Evolutionary conservation across 2,797 vertebrate genomes (phyloP).

Genomic region (Jordanella pulchra): DNA sequence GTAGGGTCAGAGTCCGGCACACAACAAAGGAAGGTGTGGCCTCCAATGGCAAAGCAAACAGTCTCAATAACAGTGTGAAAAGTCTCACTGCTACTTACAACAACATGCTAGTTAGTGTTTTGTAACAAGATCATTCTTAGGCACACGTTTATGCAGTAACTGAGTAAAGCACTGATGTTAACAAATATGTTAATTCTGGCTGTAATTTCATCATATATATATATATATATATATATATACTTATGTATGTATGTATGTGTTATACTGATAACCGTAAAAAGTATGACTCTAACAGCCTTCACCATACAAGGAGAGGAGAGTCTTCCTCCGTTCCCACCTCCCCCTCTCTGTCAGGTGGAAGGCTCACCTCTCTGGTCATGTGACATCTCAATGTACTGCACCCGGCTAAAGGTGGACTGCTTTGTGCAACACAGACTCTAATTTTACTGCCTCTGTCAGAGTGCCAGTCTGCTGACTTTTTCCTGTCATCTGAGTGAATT

Average conservation of each 20-base stretch:
- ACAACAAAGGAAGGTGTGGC: conserved; percentile 65
- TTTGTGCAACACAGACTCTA: conserved; percentile 48
- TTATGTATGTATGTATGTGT: background rate
- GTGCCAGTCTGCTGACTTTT: conserved; percentile 22
- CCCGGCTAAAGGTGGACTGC: conserved; percentile 85
- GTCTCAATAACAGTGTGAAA: conserved; percentile 32
- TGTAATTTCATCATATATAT: background rate
- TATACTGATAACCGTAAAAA: background rate
- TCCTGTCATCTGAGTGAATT: background rate
- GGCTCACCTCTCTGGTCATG: conserved; percentile 75
- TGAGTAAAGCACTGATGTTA: background rate
- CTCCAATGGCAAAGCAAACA: conserved; percentile 54
- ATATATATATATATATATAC: too few relatives aligned
- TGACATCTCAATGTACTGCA: conserved; percentile 72
- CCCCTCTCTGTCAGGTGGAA: conserved; percentile 51
- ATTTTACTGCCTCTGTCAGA: conserved; percentile 37
- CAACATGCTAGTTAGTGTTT: background rate
- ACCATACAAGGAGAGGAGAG: conserved; percentile 50
- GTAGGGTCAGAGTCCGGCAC: conserved; percentile 74
- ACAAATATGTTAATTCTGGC: background rate
- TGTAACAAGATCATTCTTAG: background rate
- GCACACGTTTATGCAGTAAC: background rate
- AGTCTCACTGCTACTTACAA: conserved; percentile 3
- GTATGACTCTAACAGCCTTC: conserved; percentile 2
- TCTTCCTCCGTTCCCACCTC: conserved; percentile 14